phyloP scores from a whole-genome alignment of 2,888 invertebrate species.

The Patella depressa region DNA sequence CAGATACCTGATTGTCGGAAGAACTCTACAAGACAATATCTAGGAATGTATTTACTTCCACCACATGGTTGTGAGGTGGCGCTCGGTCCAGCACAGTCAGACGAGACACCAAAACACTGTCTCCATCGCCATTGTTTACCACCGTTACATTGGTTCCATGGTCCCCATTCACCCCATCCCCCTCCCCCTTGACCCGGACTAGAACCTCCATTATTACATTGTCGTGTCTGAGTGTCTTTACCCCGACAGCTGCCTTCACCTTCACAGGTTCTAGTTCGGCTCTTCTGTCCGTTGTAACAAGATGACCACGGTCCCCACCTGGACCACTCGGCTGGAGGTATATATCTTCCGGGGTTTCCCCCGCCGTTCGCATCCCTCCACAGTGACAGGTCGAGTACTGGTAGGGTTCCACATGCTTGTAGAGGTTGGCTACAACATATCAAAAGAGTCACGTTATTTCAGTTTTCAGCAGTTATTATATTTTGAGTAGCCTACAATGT shows the following conservation, averaged over 20 bases:
- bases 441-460: too few species aligned
- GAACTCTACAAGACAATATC: neutral
- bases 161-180: neutral
- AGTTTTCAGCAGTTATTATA: too few species aligned
- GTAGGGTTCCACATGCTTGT: neutral
- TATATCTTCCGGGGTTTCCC: neutral
- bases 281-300: neutral
- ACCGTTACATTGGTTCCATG: neutral
- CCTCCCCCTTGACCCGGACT: neutral
- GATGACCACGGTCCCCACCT: neutral
- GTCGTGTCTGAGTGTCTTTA: neutral
- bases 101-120: neutral
- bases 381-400: neutral
- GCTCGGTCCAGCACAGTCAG: neutral
- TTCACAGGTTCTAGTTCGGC: neutral
- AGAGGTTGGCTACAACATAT: neutral
- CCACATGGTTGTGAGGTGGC: neutral
- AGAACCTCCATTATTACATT: neutral
- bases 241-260: neutral
- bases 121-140: neutral
- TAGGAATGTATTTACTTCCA: neutral
- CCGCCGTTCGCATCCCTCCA: neutral
- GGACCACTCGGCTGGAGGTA: neutral
- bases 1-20: neutral
- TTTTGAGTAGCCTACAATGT: too few species aligned